Conservation (phyloP, 1,140 invertebrate genomes). For the Tetranychus urticae region DNA sequence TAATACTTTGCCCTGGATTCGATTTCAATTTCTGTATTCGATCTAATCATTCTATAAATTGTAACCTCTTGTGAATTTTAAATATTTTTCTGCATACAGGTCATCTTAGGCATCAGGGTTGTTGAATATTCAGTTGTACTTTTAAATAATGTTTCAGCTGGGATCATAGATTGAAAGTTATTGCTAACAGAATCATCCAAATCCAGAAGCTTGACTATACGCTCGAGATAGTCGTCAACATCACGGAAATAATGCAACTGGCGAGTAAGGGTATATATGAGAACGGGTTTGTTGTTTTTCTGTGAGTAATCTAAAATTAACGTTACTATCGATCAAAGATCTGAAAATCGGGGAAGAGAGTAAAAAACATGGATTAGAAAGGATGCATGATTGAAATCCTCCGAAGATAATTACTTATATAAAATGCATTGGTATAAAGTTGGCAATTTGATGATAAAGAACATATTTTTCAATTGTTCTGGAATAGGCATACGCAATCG, state of each 20-base stretch:
- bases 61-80: not conserved
- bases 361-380: not conserved
- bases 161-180: not conserved
- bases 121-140: not conserved
- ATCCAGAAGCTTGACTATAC: not conserved
- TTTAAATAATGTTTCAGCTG: not conserved
- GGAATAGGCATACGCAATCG: conserved; percentile 57
- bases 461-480: conserved; percentile 45
- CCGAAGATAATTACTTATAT: conserved; percentile 14
- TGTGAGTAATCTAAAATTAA: conserved; percentile 8
- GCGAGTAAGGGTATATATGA: conserved; percentile 1
- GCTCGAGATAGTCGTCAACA: not conserved
- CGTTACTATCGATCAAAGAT: conserved; percentile 17
- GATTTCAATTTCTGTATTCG: not conserved
- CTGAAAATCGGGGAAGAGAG: not conserved
- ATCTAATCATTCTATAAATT: not conserved
- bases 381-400: too few species aligned
- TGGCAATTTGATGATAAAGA: conserved; percentile 29
- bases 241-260: conserved; percentile 1
- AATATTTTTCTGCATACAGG: not conserved
- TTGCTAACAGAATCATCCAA: not conserved
- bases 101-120: not conserved
- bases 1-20: conserved; percentile 37
- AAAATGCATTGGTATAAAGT: conserved; percentile 8
- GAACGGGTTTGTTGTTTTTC: conserved; percentile 6